A percentile compares a stretch with the other conserved stretches of the same genome.
These are phyloP conservation scores for Machaerirhynchus nigripectus DNA, from an alignment of 2,113 vertebrate genomes.

Conservation along the genomic window DNA sequence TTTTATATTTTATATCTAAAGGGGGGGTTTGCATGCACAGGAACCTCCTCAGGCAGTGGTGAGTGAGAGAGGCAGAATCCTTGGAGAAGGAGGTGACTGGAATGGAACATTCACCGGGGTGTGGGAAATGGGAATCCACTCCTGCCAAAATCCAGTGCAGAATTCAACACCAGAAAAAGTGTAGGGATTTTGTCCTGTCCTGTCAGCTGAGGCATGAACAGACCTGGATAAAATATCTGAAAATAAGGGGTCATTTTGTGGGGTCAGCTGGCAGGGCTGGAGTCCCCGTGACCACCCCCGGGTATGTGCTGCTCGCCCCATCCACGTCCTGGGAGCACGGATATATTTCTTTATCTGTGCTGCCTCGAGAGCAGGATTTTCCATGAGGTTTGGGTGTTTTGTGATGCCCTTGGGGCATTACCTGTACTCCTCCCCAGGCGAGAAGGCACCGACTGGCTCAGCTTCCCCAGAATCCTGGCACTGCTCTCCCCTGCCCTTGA, in stretches of 20 bases:
- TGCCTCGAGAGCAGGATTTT: not conserved
- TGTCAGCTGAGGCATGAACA: not conserved
- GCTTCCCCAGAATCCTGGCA: not conserved
- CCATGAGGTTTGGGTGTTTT: fast-evolving
- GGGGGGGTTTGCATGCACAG: not conserved
- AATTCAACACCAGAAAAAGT: not conserved
- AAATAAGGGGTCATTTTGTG: not conserved
- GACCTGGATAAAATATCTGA: not conserved
- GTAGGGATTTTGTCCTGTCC: not conserved
- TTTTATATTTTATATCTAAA: not conserved
- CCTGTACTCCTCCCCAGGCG: not conserved
- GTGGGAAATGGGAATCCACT: not conserved
- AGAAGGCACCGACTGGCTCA: not conserved
- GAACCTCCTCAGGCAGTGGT: not conserved
- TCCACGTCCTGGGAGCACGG: fast-evolving
- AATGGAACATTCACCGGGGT: not conserved
- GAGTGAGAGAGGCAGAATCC: not conserved
- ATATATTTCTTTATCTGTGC: fast-evolving
- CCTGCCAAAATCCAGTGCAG: not conserved
- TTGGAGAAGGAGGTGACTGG: not conserved
- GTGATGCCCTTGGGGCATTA: not conserved
- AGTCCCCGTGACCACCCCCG: fast-evolving
- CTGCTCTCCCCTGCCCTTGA: not conserved
- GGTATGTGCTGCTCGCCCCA: fast-evolving
- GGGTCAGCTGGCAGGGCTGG: not conserved